These are phyloP conservation scores for Drosophila trapezifrons DNA, from an alignment of 1,140 invertebrate species.

Conservation along the genomic window DNA sequence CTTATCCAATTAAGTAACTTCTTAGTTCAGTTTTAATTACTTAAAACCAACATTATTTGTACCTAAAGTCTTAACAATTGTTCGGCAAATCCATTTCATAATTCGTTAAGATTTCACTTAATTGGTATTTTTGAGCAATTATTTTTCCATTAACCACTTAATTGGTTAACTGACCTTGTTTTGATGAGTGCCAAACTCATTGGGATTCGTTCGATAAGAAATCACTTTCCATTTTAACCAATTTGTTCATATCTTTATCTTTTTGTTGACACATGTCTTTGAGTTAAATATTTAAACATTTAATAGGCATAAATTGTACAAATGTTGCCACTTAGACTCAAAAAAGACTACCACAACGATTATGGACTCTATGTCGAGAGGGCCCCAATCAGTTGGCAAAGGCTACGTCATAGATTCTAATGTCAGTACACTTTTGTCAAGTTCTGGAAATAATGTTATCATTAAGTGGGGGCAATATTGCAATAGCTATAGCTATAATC, in stretches of 20 bases:
- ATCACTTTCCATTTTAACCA: background rate
- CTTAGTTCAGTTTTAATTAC: no score
- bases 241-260: conserved; percentile 4
- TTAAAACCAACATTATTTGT: no score
- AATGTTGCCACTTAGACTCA: background rate
- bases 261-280: background rate
- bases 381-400: background rate
- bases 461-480: background rate
- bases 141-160: background rate
- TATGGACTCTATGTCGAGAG: conserved; percentile 8
- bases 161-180: background rate
- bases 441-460: conserved; percentile 13
- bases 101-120: background rate
- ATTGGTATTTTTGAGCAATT: background rate
- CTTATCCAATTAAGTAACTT: no score
- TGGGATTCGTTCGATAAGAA: background rate
- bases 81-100: background rate
- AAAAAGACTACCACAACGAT: conserved; percentile 1
- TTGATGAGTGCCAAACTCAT: background rate
- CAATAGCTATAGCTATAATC: background rate
- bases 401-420: conserved; percentile 9
- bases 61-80: no score
- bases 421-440: conserved; percentile 4
- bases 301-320: background rate
- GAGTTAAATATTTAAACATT: background rate